A percentile compares a stretch with the other conserved stretches of the same genome.
Evolutionary conservation across 1,140 invertebrate genomes (phyloP).

Genomic region (Drosophila subpulchrella): DNA sequence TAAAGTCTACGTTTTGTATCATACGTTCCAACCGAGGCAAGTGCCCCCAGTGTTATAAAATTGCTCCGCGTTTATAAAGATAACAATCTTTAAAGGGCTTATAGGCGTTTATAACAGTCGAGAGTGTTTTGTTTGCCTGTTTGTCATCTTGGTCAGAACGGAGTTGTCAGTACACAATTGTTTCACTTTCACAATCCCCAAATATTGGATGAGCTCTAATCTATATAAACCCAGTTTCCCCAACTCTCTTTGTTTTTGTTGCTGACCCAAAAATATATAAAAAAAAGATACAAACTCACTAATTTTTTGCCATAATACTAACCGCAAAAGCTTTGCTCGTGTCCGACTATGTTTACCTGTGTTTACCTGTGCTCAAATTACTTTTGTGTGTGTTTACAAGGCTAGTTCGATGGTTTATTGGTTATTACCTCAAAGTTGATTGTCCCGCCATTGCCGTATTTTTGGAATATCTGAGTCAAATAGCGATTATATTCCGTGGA

Average conservation of each 20-base stretch:
- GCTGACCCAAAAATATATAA: slow-evolving; percentile 17
- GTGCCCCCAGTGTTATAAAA: slow-evolving; percentile 32
- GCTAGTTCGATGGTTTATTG: slow-evolving; percentile 40
- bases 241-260: slow-evolving; percentile 19
- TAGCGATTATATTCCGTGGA: slow-evolving; percentile 80
- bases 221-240: background rate
- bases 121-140: slow-evolving; percentile 45
- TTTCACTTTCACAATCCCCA: slow-evolving; percentile 48
- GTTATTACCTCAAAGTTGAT: slow-evolving; percentile 87
- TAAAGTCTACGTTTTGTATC: slow-evolving; percentile 42
- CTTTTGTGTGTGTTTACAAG: slow-evolving; percentile 30
- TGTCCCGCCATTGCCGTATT: slow-evolving; percentile 87
- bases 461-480: slow-evolving; percentile 86
- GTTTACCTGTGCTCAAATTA: slow-evolving; percentile 37
- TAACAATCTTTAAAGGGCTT: slow-evolving; percentile 38
- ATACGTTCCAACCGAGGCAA: slow-evolving; percentile 17
- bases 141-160: slow-evolving; percentile 42
- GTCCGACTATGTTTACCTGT: slow-evolving; percentile 9
- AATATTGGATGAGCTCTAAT: slow-evolving; percentile 43
- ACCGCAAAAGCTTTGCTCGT: slow-evolving; percentile 38
- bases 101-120: slow-evolving; percentile 23
- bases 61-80: slow-evolving; percentile 47
- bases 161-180: slow-evolving; percentile 20
- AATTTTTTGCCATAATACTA: slow-evolving; percentile 55
- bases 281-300: slow-evolving; percentile 43